Evolutionary conservation across 2,888 invertebrate species (phyloP).

Genomic region (Ichneumoninae sp.): DNA sequence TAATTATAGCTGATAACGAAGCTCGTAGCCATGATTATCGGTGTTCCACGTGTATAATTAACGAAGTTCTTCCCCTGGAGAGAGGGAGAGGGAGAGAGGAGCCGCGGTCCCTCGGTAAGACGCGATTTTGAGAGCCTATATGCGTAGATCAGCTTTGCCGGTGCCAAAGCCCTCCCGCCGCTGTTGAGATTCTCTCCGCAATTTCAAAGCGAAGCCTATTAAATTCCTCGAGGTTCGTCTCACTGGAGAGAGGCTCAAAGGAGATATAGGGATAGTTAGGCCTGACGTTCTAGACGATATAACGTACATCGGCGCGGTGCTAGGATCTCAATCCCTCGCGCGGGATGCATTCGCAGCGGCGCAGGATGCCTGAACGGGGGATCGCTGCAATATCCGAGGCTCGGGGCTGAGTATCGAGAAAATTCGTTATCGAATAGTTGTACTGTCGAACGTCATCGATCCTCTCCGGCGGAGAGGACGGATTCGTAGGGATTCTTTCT

Average conservation of each 20-base stretch:
- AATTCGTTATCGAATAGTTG: constrained; percentile 7
- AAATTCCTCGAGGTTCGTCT: constrained; percentile 76
- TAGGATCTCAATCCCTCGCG: constrained; percentile 8
- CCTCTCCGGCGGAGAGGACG: not conserved
- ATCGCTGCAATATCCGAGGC: constrained; percentile 16
- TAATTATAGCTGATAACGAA: constrained; percentile 30
- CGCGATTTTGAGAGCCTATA: constrained; percentile 32
- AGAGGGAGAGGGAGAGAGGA: not conserved
- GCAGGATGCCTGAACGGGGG: constrained; percentile 9
- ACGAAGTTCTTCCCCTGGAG: constrained; percentile 24
- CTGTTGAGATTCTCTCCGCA: constrained; percentile 70
- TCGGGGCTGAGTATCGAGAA: constrained; percentile 1
- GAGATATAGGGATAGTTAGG: constrained; percentile 53
- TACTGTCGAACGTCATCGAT: constrained; percentile 2
- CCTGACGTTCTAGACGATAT: constrained; percentile 31
- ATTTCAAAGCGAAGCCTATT: constrained; percentile 80
- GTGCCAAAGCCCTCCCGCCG: not conserved
- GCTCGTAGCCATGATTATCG: constrained; percentile 19
- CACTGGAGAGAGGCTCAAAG: constrained; percentile 75
- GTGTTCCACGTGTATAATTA: constrained; percentile 19
- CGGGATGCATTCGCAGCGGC: constrained; percentile 1
- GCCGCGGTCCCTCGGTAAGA: not conserved
- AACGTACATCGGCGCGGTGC: constrained; percentile 15
- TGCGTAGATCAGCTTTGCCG: constrained; percentile 30
- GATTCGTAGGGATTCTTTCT: not conserved